Base-by-base conservation (phyloP, 2,113 vertebrate genomes). In the Atlantisia rogersi region DNA sequence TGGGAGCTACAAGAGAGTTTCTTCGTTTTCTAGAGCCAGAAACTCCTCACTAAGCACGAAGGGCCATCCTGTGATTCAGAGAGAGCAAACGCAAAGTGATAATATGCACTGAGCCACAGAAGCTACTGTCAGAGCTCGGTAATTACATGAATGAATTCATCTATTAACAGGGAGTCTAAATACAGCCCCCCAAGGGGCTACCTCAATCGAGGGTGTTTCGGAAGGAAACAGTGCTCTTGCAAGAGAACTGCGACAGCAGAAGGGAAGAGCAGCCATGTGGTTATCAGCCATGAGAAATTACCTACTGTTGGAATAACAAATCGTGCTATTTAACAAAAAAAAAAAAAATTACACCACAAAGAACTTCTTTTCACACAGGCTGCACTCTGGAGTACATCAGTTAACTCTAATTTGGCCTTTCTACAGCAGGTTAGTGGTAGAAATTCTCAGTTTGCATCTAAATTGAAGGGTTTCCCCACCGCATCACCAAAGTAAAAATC, bases 141-240 rank as follows among this genome's bases (percentile, higher is more conserved):
- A 95, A 94, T 95, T 94, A 94, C 87, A 94, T 9, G 64, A 96
- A 67, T 2, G 55, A 94, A 32, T 52, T 39, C 50, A 83, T 96
- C 68, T 91, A 93, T 96, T 96, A 96, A 69, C 67, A 92, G 56
- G 2, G 7, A 88, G 96, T 35, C 90, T 92, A 94, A 96, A 96
- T 81, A 91, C 93, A 97, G 58, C 64, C 71, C 94, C 81, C 80
- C 94, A 11, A 82, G 94, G 71, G 81, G 84, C 94, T 92, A 56
- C 53, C 88, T 89, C 71, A 31, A 44, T 86, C 86, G 81, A 11
- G 26, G 59, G 67, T 55, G 88, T 62, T 93, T 25, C 10, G 55
- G 82, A 62, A 90, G 91, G 76, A 85, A 78, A 80, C 4, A 1
- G n/a, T 55, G 62, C 70, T 62, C 28, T 17, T 89, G 39, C 64